Evolutionary conservation across 1,140 invertebrate genomes (phyloP).

Genomic region (Caenorhabditis remanei): DNA sequence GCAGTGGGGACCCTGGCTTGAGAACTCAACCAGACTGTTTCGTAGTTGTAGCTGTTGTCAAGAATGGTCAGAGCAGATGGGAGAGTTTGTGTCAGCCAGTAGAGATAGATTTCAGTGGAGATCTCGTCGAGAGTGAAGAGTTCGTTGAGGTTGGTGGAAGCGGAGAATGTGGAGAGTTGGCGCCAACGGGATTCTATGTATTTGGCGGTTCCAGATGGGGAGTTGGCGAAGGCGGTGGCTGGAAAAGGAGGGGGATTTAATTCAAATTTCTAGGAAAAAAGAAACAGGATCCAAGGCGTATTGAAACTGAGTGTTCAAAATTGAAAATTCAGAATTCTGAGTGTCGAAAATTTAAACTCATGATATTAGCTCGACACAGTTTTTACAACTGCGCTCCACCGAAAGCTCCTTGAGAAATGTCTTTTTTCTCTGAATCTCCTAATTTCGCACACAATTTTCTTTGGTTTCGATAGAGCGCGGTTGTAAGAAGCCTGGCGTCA

Average conservation of each 20-base stretch:
- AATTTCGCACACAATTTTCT: too few relatives aligned
- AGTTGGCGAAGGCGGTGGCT: slow-evolving; percentile 62
- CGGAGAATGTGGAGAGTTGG: slow-evolving; percentile 30
- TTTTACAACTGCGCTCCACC: too few relatives aligned
- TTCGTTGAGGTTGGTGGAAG: slow-evolving; percentile 52
- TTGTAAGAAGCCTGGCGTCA: too few relatives aligned
- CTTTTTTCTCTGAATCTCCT: too few relatives aligned
- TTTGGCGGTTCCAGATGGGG: slow-evolving; percentile 60
- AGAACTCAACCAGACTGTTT: slow-evolving; percentile 38
- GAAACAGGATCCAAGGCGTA: too few relatives aligned
- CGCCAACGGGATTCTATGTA: slow-evolving; percentile 63
- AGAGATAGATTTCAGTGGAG: slow-evolving; percentile 69
- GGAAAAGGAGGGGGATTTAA: not conserved
- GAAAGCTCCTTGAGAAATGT: too few relatives aligned
- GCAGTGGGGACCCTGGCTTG: slow-evolving; percentile 41
- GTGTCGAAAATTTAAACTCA: too few relatives aligned
- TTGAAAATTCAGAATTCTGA: too few relatives aligned
- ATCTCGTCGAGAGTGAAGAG: slow-evolving; percentile 68
- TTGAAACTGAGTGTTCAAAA: too few relatives aligned
- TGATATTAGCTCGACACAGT: too few relatives aligned
- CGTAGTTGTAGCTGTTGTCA: slow-evolving; percentile 26
- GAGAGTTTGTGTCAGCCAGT: slow-evolving; percentile 68
- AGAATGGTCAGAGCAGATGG: slow-evolving; percentile 53
- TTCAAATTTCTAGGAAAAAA: too few relatives aligned
- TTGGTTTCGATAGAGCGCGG: too few relatives aligned